Evolutionary conservation across 2,797 vertebrate species (phyloP).

Genomic region (Zenarchopterus dispar): DNA sequence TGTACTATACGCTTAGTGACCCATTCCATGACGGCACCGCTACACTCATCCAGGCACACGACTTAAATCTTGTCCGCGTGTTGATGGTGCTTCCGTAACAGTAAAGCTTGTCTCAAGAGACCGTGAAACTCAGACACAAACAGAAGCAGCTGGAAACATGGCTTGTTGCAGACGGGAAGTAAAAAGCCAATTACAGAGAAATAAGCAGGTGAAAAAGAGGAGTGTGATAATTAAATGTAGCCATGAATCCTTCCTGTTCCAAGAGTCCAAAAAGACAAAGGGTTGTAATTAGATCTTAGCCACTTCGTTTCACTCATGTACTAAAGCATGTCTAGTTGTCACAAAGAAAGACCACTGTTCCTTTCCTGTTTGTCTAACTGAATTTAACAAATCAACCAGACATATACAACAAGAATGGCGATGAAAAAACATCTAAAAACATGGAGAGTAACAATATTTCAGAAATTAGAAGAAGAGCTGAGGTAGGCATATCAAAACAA

Average conservation of each 20-base stretch:
- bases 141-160: conserved; percentile 15
- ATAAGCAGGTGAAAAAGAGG: conserved; percentile 10
- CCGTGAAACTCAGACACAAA: conserved; percentile 18
- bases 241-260: neutral
- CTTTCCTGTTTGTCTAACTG: too few relatives aligned
- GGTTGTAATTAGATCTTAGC: too few relatives aligned
- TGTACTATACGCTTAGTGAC: conserved; percentile 55
- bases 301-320: too few relatives aligned
- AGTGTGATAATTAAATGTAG: conserved; percentile 2
- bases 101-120: conserved; percentile 48
- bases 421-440: too few relatives aligned
- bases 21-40: conserved; percentile 49
- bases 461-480: too few relatives aligned
- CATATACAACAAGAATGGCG: too few relatives aligned
- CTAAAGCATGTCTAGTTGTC: too few relatives aligned
- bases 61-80: conserved; percentile 27
- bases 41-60: conserved; percentile 49
- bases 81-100: conserved; percentile 45
- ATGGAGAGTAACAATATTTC: too few relatives aligned
- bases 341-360: too few relatives aligned
- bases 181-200: conserved; percentile 37
- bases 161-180: conserved; percentile 27
- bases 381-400: too few relatives aligned
- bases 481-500: too few relatives aligned
- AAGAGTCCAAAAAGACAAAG: too few relatives aligned